Conservation (phyloP, 2,113 vertebrate species). For the Oenanthe oenanthe region DNA sequence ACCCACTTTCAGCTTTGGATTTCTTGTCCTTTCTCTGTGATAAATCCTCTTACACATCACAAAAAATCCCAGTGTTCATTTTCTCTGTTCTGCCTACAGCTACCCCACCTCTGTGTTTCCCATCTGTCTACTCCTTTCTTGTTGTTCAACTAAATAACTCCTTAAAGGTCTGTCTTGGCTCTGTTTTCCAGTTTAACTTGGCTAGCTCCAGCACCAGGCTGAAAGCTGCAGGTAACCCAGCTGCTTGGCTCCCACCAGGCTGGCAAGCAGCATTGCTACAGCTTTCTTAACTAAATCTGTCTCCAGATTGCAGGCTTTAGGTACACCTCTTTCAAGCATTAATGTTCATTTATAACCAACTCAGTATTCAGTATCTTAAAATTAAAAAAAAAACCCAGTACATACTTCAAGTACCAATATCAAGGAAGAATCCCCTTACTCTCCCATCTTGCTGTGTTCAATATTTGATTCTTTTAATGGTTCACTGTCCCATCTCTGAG, state of each 20-base stretch:
- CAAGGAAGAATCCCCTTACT: not conserved
- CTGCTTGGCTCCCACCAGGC: not conserved
- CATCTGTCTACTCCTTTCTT: slow-evolving; percentile 33
- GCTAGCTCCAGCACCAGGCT: not conserved
- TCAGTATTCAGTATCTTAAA: not conserved
- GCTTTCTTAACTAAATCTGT: not conserved
- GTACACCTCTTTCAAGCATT: not conserved
- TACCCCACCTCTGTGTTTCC: slow-evolving; percentile 5
- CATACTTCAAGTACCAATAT: not conserved
- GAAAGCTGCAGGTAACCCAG: not conserved
- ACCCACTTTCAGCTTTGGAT: slow-evolving; percentile 27
- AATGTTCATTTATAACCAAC: not conserved
- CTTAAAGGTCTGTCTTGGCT: not conserved
- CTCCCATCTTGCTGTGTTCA: not conserved
- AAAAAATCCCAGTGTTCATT: not conserved
- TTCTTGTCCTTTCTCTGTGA: slow-evolving; percentile 7
- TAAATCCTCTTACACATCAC: not conserved
- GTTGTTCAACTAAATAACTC: not conserved
- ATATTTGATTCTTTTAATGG: not conserved
- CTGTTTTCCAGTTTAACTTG: not conserved
- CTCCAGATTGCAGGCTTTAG: not conserved
- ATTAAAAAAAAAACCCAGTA: not conserved
- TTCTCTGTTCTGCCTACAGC: slow-evolving; percentile 47
- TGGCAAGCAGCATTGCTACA: not conserved
- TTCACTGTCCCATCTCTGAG: not conserved